A percentile compares a stretch with the other conserved stretches of the same genome.
These are phyloP conservation scores for Plestiodon gilberti DNA, from an alignment of 2,113 vertebrate species.

Conservation along the genomic window DNA sequence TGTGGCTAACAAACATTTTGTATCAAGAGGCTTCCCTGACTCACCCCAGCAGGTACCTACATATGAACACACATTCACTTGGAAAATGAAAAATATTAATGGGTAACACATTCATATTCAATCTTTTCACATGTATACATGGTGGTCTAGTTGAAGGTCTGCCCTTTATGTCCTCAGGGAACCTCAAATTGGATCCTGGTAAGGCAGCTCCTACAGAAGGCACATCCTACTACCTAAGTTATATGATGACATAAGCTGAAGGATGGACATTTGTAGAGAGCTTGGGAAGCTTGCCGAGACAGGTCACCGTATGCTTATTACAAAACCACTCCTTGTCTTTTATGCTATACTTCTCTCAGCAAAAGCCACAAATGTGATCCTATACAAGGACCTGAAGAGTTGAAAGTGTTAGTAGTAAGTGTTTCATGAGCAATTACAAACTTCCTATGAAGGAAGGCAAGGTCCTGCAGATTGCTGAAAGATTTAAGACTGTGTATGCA, in stretches of 20 bases:
- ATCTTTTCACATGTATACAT: not conserved
- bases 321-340: not conserved
- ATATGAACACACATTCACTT: not conserved
- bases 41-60: not conserved
- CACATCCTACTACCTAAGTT: not conserved
- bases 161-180: too few relatives aligned
- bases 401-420: not conserved
- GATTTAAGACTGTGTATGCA: constrained; percentile 31
- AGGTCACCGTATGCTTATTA: not conserved
- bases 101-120: not conserved
- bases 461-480: constrained; percentile 33
- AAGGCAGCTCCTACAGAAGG: not conserved
- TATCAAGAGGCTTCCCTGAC: too few relatives aligned
- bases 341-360: not conserved
- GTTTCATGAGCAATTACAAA: not conserved
- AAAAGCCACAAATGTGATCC: not conserved
- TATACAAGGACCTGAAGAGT: not conserved
- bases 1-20: not conserved
- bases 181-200: not conserved
- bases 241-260: not conserved
- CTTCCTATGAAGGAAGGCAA: not conserved
- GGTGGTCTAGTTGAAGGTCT: too few relatives aligned
- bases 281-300: not conserved
- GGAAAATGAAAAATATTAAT: not conserved
- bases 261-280: not conserved